A percentile compares a stretch with the other conserved stretches of the same genome.
These are phyloP conservation scores for Lepilemur septentrionalis DNA, from an alignment of 2,797 vertebrate species.

Conservation along the genomic window DNA sequence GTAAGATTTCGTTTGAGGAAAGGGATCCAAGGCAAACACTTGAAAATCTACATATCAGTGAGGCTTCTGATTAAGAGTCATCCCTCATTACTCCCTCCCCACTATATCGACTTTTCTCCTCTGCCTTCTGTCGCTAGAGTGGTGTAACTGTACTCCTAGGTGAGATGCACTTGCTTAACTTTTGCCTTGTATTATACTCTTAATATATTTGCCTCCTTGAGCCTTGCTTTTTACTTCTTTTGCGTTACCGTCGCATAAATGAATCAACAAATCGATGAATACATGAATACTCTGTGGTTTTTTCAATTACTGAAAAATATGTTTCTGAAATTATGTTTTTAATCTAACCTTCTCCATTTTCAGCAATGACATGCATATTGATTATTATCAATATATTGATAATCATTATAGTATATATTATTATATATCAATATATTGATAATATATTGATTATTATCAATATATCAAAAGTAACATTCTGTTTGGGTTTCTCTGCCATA, in stretches of 20 bases:
- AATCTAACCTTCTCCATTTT: slow-evolving; percentile 41
- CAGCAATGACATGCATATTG: not conserved
- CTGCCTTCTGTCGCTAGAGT: not conserved
- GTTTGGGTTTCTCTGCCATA: not conserved
- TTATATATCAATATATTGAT: no score
- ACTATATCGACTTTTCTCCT: not conserved
- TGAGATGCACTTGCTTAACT: not conserved
- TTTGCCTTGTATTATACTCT: not conserved
- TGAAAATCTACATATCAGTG: not conserved
- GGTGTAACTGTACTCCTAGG: not conserved
- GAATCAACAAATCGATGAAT: slow-evolving; percentile 33
- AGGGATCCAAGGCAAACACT: not conserved
- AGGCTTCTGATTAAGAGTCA: not conserved
- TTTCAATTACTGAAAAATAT: slow-evolving; percentile 32
- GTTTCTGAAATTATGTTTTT: slow-evolving; percentile 21
- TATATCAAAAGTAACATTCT: not conserved
- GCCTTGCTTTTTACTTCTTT: not conserved
- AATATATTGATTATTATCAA: not conserved
- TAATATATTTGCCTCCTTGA: not conserved
- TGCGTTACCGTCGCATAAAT: slow-evolving; percentile 32
- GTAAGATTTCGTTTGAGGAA: not conserved
- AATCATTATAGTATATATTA: no score
- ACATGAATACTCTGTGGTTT: not conserved
- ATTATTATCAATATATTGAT: not conserved
- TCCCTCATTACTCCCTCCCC: not conserved